Conservation (phyloP, 30 jellyfish, hydroid and myxozoan genomes). For the Calvadosia cruxmelitensis region DNA sequence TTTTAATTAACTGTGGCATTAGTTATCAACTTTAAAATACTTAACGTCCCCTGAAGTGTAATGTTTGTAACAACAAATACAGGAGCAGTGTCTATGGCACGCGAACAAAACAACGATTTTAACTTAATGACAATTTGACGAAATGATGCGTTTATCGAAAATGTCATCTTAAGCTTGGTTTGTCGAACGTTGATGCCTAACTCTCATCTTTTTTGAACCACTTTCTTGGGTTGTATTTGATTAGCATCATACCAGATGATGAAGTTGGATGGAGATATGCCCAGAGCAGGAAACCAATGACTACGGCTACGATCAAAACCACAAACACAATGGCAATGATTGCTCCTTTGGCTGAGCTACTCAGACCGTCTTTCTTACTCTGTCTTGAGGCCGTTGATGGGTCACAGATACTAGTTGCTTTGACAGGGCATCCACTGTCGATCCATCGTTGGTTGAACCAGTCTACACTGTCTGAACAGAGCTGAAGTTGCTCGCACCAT, state of each 20-base stretch:
- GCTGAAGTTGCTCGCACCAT: constrained; percentile 60
- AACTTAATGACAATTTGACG: no score
- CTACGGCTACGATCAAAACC: not conserved
- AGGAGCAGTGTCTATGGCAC: no score
- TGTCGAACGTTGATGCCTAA: not conserved
- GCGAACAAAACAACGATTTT: no score
- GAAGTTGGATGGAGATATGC: constrained; percentile 7
- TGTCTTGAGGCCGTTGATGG: no score
- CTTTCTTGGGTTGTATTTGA: constrained; percentile 16
- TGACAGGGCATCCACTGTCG: constrained; percentile 21
- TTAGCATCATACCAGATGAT: constrained; percentile 24
- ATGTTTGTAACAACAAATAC: no score
- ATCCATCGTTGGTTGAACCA: constrained; percentile 74
- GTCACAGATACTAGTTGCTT: not conserved
- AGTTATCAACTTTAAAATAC: no score
- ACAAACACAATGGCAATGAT: no score
- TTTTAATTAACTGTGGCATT: no score
- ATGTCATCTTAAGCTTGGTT: no score
- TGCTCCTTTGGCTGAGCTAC: not conserved
- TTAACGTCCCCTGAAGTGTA: no score
- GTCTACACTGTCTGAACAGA: constrained; percentile 63
- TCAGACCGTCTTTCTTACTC: not conserved
- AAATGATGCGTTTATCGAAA: no score
- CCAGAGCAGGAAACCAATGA: not conserved
- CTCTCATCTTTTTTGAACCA: constrained; percentile 5